These are phyloP conservation scores for Palaemon carinicauda DNA, from an alignment of 1,140 invertebrate genomes.

Conservation along the genomic window DNA sequence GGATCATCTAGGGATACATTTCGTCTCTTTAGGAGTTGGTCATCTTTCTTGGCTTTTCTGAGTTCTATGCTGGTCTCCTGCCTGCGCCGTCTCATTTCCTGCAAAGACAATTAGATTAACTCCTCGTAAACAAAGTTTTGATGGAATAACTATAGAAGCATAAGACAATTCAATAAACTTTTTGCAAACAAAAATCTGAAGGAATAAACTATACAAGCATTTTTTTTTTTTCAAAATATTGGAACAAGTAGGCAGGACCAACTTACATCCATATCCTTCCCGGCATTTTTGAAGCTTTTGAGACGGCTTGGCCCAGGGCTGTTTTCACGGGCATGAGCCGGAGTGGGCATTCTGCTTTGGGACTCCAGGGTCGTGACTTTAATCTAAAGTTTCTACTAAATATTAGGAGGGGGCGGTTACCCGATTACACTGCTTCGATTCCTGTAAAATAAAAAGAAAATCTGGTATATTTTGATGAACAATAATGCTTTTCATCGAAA, in stretches of 20 bases:
- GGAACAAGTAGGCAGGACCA: too few relatives aligned
- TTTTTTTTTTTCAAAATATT: too few relatives aligned
- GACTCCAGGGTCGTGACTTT: slow-evolving; percentile 33
- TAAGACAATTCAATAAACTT: background rate
- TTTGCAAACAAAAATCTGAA: background rate
- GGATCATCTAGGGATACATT: slow-evolving; percentile 77
- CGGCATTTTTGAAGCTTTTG: slow-evolving; percentile 66
- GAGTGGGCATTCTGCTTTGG: slow-evolving; percentile 59
- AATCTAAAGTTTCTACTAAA: background rate
- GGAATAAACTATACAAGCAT: background rate
- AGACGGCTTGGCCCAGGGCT: slow-evolving; percentile 61
- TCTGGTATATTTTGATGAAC: background rate
- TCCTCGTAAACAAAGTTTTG: background rate
- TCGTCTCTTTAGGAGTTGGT: slow-evolving; percentile 92
- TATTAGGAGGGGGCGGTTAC: background rate
- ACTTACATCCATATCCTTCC: slow-evolving; percentile 66
- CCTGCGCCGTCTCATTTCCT: slow-evolving; percentile 88
- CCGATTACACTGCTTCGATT: background rate
- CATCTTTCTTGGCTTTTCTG: slow-evolving; percentile 92
- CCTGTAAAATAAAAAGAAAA: background rate
- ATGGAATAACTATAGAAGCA: background rate
- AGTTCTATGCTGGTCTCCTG: slow-evolving; percentile 88
- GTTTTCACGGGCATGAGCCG: slow-evolving; percentile 58
- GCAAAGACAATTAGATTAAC: slow-evolving; percentile 13
- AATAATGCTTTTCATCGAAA: background rate